These are phyloP conservation scores for Xestoiulus laeticollis DNA, from an alignment of 2,888 invertebrate species.

Conservation along the genomic window DNA sequence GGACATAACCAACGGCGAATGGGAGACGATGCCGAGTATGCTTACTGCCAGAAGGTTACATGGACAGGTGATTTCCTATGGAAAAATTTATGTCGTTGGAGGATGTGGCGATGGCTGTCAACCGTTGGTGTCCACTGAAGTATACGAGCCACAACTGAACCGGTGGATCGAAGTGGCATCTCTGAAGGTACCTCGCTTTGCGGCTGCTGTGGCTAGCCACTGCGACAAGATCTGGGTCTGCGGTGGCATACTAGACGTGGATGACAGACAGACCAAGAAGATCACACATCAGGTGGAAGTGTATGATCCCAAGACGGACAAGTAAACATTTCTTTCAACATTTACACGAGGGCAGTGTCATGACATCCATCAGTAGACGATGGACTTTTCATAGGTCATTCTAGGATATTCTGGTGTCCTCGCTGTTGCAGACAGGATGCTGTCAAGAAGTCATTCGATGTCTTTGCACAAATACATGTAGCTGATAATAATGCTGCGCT, in stretches of 20 bases:
- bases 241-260: background rate
- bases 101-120: background rate
- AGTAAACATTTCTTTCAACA: background rate
- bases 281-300: conserved; percentile 36
- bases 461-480: no score
- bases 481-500: no score
- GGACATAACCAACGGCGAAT: background rate
- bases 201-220: conserved; percentile 24
- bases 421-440: no score
- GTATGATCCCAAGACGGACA: background rate
- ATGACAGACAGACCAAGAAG: background rate
- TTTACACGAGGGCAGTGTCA: background rate
- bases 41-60: background rate
- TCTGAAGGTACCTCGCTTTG: conserved; percentile 17
- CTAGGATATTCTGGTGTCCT: no score
- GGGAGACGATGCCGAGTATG: background rate
- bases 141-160: background rate
- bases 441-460: no score
- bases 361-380: background rate
- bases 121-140: background rate
- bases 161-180: background rate
- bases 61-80: background rate
- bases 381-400: no score
- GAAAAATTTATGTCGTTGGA: conserved; percentile 3
- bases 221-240: background rate